phyloP scores from a whole-genome alignment of 2,888 invertebrate genomes.

The Cybosia mesomella region DNA sequence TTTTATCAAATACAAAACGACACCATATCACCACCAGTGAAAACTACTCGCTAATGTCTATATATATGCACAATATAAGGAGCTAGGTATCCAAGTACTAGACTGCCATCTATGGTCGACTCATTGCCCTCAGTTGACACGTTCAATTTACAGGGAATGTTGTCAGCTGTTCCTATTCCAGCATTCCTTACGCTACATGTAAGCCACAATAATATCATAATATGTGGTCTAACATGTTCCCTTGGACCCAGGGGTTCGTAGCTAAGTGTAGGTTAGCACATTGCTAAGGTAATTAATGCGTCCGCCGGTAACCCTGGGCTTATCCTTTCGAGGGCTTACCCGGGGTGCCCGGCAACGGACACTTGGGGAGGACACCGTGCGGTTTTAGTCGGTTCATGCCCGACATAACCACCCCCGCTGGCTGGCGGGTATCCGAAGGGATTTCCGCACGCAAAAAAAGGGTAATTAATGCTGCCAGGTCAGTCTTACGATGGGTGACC shows the following conservation, averaged over 20 bases:
- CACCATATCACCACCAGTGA: conserved; percentile 46
- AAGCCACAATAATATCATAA: conserved; percentile 29
- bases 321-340: no score
- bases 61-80: not conserved
- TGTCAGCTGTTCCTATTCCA: conserved; percentile 46
- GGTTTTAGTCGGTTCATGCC: no score
- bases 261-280: no score
- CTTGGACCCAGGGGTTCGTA: not conserved
- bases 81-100: conserved; percentile 1
- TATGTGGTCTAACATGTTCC: no score
- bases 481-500: no score
- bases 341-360: no score
- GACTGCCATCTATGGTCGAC: conserved; percentile 7
- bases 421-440: no score
- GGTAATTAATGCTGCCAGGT: no score
- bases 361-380: no score
- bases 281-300: not conserved
- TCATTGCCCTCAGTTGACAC: conserved; percentile 55
- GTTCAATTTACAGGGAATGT: conserved; percentile 49
- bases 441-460: no score
- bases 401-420: no score
- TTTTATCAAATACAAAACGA: conserved; percentile 46
- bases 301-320: not conserved
- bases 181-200: conserved; percentile 36
- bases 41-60: no score